Evolutionary conservation across 2,888 invertebrate species (phyloP), one percentile per base, ranked within the genome.

Genomic region (Dioctria rufipes): DNA sequence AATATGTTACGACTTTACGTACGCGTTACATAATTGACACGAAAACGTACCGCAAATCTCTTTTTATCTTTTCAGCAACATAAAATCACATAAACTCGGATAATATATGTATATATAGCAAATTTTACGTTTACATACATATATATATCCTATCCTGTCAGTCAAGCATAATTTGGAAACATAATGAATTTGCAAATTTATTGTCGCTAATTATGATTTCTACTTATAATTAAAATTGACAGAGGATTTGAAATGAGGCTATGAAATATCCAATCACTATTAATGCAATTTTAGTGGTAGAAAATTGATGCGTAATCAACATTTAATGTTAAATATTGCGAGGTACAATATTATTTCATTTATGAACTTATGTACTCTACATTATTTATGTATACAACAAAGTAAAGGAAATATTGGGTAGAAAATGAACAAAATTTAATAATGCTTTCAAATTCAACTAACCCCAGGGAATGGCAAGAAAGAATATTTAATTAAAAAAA

Each of bases 21-120:
- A 25, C 25, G 25, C 25, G 25, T 25, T 25, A 77, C 63, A 63
- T 77, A 77, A 77, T 77, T 77, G 77, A 77, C 77, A 77, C 77
- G 63, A 63, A 77, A 77, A 77, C 77, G 77, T 77, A 63, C 63
- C 61, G 63, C 61, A 77, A 77, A 77, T 77, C 77, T 63, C 77
- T 63, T 77, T 77, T 77, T 77, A 77, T 63, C 77, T 43, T 61
- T 77, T 73, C 73, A 73, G 39, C 73, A 73, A 54, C 42, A 40
- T 25, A 25, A 73, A 73, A 73, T 73, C 58, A 73, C 73, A 73
- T 73, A 71, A 71, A 46, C 46, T 5, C 5, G 5, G 46, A 46
- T 54, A n/a, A 25, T 25, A 2, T 25, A 25, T 25, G 25, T 25
- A 25, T 2, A 25, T 25, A 25, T 25, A 25, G 25, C 25, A 25